Percentiles rank a stretch among this genome's conserved stretches.
phyloP scores from a whole-genome alignment of 2,113 vertebrate genomes.

The Copsychus sechellarum region DNA sequence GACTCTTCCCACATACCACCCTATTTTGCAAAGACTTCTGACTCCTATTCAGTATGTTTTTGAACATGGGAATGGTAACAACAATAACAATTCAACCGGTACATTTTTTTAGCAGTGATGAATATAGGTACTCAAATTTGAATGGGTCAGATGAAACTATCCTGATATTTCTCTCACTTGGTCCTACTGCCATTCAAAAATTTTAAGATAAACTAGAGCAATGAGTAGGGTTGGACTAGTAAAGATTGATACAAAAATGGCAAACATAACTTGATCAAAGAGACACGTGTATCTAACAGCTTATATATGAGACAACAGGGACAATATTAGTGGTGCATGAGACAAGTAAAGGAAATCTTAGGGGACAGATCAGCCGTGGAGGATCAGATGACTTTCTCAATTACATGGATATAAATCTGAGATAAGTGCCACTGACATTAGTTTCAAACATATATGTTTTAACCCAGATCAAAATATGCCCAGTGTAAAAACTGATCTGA shows the following conservation, averaged over 20 bases:
- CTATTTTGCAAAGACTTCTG: background rate
- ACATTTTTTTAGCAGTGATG: background rate
- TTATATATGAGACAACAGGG: background rate
- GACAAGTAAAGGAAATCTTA: background rate
- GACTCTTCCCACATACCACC: background rate
- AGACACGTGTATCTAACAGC: background rate
- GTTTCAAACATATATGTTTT: background rate
- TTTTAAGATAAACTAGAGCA: background rate
- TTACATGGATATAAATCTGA: background rate
- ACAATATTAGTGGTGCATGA: background rate
- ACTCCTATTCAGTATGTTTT: background rate
- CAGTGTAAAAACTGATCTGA: background rate
- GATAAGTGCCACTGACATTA: background rate
- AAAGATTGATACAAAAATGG: background rate
- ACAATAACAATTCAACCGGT: background rate
- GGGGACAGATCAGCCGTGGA: accelerated
- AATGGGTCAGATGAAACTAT: background rate
- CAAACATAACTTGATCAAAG: background rate
- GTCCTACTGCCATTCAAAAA: background rate
- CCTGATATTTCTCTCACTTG: background rate
- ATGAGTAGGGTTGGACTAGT: background rate
- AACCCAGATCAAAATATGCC: background rate
- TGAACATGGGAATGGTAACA: background rate
- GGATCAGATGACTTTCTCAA: background rate
- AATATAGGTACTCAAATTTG: background rate